Evolutionary conservation across 1,140 invertebrate genomes (phyloP), one percentile per base, ranked within the genome.

Genomic region (Ceratina calcarata): DNA sequence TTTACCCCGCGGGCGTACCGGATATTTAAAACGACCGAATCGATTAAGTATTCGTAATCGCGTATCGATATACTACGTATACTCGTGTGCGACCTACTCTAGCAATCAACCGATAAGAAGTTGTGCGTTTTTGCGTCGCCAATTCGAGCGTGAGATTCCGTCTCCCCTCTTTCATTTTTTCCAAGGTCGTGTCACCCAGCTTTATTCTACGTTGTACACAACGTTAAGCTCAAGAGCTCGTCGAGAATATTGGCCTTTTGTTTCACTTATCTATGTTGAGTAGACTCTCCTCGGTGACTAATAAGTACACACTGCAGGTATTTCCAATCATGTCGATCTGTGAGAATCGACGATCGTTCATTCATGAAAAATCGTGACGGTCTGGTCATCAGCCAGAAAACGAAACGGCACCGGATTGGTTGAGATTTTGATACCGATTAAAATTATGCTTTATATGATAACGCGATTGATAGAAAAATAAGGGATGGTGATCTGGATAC

Each of bases 401-500:
- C 53, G 3, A 27, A 2, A 2, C 27, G 55, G 8, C 32, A 20
- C 2, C 16, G 69, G 16, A 16, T 73, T 20, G 20, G 64, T 73
- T 53, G 27, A 64, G 20, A 24, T 37, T 53, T 53, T 16, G 58
- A 64, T 18, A 20, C 8, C 27, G 12, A 12, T 64, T n/a, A n/a
- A n/a, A n/a, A 45, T 45, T 45, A 45, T 45, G 0, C 37, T 8
- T 45, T 45, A 45, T 45, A 10, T 7, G 37, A 45, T 45, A 45
- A 45, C 6, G 37, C 37, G 37, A 45, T 45, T 10, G 37, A 0
- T 45, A 6, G 7, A 7, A 12, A 24, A 51, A n/a, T 60, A 10
- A 22, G 20, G 8, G 57, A n/a, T 0, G 15, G 7, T 3, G 10
- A 49, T 0, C 0, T 0, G 10, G n/a, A 87, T 84, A 93, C 94